A percentile compares a stretch with the other conserved stretches of the same genome.
Conservation (phyloP, 2,113 vertebrate species). For the Anarrhichthys ocellatus region DNA sequence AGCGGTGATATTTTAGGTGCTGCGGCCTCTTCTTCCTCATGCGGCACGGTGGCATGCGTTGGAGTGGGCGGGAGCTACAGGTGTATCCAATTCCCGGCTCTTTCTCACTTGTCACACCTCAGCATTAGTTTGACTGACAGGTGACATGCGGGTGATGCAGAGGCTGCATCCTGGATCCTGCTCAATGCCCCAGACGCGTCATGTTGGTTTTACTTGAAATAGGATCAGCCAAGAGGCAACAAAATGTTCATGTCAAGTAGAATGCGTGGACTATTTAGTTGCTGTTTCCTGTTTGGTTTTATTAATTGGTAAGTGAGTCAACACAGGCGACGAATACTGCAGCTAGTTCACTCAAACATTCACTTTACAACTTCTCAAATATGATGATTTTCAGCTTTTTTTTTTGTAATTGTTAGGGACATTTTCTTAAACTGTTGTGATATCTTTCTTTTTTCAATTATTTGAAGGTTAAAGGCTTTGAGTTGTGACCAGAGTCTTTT, state of each 20-base stretch:
- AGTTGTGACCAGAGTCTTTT: neutral
- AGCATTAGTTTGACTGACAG: conserved; percentile 58
- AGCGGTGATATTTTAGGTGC: conserved; percentile 42
- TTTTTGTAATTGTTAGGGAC: neutral
- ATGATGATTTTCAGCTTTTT: neutral
- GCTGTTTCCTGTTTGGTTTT: neutral
- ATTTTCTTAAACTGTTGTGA: neutral
- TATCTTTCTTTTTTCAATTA: too few relatives aligned
- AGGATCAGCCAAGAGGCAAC: neutral
- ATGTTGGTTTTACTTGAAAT: conserved; percentile 26
- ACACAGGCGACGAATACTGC: neutral
- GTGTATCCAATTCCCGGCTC: conserved; percentile 68
- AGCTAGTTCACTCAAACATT: neutral
- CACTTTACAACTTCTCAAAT: neutral
- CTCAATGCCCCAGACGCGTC: conserved; percentile 10
- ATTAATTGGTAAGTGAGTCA: neutral
- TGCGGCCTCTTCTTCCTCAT: conserved; percentile 36
- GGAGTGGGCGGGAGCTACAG: conserved; percentile 45
- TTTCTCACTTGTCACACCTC: conserved; percentile 74
- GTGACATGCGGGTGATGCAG: conserved; percentile 21
- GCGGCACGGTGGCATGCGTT: conserved; percentile 4
- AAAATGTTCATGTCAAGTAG: neutral
- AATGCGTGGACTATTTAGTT: neutral
- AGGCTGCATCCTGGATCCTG: conserved; percentile 33
- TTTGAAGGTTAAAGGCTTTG: too few relatives aligned